Evolutionary conservation across 2,888 invertebrate species (phyloP), one percentile per base, ranked within the genome.

Genomic region (Pristionchus fissidentatus): DNA sequence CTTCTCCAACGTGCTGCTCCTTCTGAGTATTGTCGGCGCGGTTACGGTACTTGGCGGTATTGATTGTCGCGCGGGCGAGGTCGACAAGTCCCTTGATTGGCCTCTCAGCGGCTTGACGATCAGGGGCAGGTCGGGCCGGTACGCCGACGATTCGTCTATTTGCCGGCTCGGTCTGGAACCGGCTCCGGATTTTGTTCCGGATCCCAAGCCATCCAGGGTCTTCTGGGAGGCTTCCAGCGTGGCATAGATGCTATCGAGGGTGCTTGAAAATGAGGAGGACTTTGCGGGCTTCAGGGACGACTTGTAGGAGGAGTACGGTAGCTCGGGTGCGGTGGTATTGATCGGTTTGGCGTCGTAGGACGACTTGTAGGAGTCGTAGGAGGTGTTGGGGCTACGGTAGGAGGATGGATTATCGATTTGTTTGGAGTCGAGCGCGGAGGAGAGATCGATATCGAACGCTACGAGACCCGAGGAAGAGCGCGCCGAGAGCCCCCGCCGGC

Each of bases 41-140:
- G 66, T 84, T 19, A 66, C 60, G 38, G 73, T 43, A 66, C 46
- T 0, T 1, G 84, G 43, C 13, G 60, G 60, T 35, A 60, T 43
- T 32, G 60, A 57, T 0, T 55, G 77, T 8, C 52, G 15, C 38
- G 79, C n/a, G 10, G n/a, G n/a, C n/a, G 83, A 15, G 3, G 83
- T 19, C 7, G 77, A 41, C 46, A 26, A 38, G 0, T 66, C 32
- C 22, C 55, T 70, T 10, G 52, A 7, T 52, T 83, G 83, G 52
- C 83, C 83, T 4, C 87, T 85, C 15, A 88, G 85, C 4, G 89
- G 88, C 81, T 89, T 89, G 38, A 89, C 88, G 35, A 88, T 87
- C 19, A 88, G 84, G 7, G 86, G 85, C 49, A 85, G 84, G 38
- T 86, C 84, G 35, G 82, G 73, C 15, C 70, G 43, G 83, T 83